Conservation (phyloP, 2,888 invertebrate genomes). For the Oasisia sp. region DNA sequence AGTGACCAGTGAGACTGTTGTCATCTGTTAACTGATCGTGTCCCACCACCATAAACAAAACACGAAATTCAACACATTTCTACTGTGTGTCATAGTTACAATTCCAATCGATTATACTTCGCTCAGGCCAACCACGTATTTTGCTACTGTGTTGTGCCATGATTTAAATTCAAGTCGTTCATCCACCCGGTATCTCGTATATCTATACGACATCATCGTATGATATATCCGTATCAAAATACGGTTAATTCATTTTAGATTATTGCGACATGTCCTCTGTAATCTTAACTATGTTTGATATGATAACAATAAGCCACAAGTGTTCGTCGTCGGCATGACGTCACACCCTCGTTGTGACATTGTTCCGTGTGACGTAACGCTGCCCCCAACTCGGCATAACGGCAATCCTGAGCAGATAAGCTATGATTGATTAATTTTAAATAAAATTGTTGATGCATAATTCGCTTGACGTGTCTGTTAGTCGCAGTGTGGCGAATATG, state of each 20-base stretch:
- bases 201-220: neutral
- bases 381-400: neutral
- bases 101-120: neutral
- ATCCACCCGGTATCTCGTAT: neutral
- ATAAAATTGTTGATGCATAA: neutral
- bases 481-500: too few relatives aligned
- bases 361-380: too few relatives aligned
- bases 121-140: neutral
- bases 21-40: too few relatives aligned
- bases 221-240: neutral
- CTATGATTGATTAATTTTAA: constrained; percentile 13
- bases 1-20: too few relatives aligned
- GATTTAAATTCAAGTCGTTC: neutral
- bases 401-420: neutral
- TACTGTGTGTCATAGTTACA: neutral
- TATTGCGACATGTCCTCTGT: neutral
- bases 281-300: neutral
- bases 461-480: neutral
- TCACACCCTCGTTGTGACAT: too few relatives aligned
- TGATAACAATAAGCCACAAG: too few relatives aligned
- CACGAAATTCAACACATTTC: too few relatives aligned
- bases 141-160: neutral
- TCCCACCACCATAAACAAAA: too few relatives aligned
- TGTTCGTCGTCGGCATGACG: too few relatives aligned
- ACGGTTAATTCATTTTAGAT: too few relatives aligned